phyloP scores from a whole-genome alignment of 2,113 vertebrate species.

The Motacilla tschutschensis region DNA sequence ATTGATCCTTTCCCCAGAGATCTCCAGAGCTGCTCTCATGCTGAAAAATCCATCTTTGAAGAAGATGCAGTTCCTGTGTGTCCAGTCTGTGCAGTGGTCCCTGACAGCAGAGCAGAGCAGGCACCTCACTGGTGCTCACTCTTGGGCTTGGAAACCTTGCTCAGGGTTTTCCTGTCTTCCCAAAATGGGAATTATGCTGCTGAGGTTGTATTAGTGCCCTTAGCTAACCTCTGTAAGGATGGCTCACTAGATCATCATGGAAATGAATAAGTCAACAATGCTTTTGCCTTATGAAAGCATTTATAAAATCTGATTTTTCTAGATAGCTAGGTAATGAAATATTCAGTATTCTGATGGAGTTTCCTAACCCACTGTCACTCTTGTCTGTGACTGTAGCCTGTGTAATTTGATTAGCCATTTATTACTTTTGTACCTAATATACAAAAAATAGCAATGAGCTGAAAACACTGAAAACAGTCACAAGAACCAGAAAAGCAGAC shows the following conservation, averaged over 20 bases:
- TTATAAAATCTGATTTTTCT: background rate
- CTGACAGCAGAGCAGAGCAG: background rate
- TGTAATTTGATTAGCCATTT: background rate
- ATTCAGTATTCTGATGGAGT: background rate
- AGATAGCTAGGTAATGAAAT: background rate
- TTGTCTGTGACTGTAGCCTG: background rate
- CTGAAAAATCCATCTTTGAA: background rate
- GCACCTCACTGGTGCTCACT: fast-evolving
- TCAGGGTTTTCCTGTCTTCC: background rate
- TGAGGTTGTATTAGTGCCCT: background rate
- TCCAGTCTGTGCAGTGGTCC: background rate
- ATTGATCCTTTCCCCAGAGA: background rate
- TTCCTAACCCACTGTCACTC: background rate
- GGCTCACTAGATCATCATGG: background rate
- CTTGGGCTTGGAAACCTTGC: background rate
- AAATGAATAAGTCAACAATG: background rate
- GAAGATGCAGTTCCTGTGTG: background rate
- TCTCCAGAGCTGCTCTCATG: background rate
- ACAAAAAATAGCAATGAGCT: background rate
- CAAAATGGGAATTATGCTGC: background rate
- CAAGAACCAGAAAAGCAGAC: background rate
- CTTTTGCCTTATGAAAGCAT: background rate
- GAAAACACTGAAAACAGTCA: background rate
- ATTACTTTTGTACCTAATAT: background rate
- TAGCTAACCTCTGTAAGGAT: background rate